phyloP scores from a whole-genome alignment of 2,113 vertebrate species.

The Numenius arquata region DNA sequence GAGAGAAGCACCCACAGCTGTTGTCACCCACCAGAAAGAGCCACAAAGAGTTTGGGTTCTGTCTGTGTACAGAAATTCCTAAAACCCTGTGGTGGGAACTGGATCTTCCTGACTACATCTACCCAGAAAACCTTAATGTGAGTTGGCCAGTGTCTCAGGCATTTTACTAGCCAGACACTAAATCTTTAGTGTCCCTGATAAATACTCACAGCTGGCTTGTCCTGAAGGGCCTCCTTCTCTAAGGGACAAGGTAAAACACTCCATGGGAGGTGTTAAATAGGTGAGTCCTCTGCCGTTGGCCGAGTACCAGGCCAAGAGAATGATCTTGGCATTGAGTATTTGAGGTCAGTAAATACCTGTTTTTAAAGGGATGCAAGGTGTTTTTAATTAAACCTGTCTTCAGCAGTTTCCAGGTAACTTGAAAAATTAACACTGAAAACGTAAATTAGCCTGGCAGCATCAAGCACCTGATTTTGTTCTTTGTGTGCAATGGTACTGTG shows the following conservation, averaged over 20 bases:
- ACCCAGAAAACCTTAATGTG: background rate
- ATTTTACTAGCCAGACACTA: background rate
- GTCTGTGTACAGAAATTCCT: background rate
- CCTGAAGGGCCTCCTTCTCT: background rate
- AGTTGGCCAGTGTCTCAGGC: background rate
- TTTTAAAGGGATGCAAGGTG: background rate
- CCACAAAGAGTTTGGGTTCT: background rate
- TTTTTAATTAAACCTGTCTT: background rate
- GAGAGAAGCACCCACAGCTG: background rate
- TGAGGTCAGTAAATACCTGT: background rate
- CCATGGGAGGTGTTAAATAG: background rate
- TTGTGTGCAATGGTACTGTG: background rate
- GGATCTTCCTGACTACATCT: background rate
- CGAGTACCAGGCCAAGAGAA: background rate
- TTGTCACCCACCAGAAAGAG: background rate
- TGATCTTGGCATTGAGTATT: background rate
- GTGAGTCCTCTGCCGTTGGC: background rate
- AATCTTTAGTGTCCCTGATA: background rate
- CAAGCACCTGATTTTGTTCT: background rate
- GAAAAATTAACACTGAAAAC: background rate
- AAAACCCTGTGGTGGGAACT: background rate
- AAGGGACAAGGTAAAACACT: background rate
- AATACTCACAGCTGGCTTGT: background rate
- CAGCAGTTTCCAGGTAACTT: background rate
- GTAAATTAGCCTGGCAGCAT: background rate